Conservation (phyloP, 1,140 invertebrate genomes). For the Hylyphantes graminicola region DNA sequence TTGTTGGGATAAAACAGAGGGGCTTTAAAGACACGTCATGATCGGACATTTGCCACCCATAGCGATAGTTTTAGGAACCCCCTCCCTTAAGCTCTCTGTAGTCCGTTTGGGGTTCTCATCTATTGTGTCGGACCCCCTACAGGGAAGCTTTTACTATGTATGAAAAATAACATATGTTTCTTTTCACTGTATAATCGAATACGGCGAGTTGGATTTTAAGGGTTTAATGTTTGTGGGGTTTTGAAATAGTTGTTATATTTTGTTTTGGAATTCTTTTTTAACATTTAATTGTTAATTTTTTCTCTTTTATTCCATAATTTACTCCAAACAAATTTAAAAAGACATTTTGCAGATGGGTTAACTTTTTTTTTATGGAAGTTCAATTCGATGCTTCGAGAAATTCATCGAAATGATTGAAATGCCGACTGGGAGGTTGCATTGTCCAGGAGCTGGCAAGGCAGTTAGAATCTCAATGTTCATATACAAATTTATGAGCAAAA, state of each 20-base stretch:
- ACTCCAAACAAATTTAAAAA: no score
- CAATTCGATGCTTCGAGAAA: no score
- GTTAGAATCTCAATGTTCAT: no score
- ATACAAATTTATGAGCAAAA: no score
- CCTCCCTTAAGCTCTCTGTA: background rate
- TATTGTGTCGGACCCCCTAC: conserved; percentile 16
- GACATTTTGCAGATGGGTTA: no score
- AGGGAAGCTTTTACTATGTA: conserved; percentile 18
- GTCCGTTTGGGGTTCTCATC: conserved; percentile 1
- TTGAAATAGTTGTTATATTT: background rate
- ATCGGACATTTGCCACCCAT: conserved; percentile 45
- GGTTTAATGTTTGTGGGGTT: background rate
- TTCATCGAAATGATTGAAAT: no score
- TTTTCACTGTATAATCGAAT: conserved; percentile 50
- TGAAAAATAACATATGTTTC: conserved; percentile 53
- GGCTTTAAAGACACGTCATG: conserved; percentile 52
- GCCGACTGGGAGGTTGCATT: no score
- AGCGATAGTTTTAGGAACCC: conserved; percentile 22
- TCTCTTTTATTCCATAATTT: no score
- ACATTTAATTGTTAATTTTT: no score
- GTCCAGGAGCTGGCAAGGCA: no score
- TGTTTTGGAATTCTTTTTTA: no score
- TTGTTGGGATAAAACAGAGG: background rate
- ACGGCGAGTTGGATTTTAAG: background rate
- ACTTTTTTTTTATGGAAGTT: no score